A percentile compares a stretch with the other conserved stretches of the same genome.
These are phyloP conservation scores for Arctia plantaginis DNA, from an alignment of 2,888 invertebrate genomes.

Conservation along the genomic window DNA sequence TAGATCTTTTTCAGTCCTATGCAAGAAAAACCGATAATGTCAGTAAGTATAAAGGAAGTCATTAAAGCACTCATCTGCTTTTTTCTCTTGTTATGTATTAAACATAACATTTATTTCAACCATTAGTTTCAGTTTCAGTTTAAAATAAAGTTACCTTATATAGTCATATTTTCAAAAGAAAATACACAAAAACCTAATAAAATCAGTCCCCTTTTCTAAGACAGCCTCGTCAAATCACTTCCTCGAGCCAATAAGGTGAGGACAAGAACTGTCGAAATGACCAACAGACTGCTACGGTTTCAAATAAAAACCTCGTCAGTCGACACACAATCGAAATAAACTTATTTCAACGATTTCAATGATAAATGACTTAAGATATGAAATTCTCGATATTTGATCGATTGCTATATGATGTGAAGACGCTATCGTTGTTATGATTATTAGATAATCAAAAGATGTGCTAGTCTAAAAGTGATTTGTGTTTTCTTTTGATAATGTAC, in stretches of 20 bases:
- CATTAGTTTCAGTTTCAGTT: no score
- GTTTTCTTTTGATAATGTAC: background rate
- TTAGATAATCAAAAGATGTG: background rate
- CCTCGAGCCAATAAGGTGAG: slow-evolving; percentile 22
- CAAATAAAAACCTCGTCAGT: slow-evolving; percentile 51
- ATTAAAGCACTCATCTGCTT: no score
- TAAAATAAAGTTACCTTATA: no score
- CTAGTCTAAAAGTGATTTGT: background rate
- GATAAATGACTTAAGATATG: slow-evolving; percentile 59
- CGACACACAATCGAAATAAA: slow-evolving; percentile 27
- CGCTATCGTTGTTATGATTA: background rate
- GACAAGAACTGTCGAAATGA: slow-evolving; percentile 37
- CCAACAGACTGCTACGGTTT: slow-evolving; percentile 42
- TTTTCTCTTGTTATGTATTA: no score
- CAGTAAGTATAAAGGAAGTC: no score
- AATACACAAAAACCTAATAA: background rate
- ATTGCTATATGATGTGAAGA: background rate
- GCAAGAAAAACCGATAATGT: no score
- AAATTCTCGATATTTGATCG: slow-evolving; percentile 42
- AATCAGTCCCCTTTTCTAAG: background rate
- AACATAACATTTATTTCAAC: no score
- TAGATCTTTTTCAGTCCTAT: no score
- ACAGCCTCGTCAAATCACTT: slow-evolving; percentile 3
- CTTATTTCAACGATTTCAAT: slow-evolving; percentile 51
- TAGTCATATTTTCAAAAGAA: background rate